Base-by-base conservation (phyloP, 2,888 invertebrate genomes). In the Hemaris fuciformis region DNA sequence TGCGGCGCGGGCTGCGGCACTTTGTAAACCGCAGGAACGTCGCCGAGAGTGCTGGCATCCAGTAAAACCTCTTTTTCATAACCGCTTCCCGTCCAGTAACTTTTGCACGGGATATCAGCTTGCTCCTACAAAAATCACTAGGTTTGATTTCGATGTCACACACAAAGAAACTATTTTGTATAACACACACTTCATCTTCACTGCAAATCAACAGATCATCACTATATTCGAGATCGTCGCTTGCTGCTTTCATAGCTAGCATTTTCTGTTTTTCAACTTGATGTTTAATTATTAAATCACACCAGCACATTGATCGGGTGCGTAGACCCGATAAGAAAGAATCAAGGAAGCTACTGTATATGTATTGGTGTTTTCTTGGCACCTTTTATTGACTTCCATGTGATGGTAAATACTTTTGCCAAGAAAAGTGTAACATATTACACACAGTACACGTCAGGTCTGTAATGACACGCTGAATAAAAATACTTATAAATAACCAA, bases 11-110 rank as follows among this genome's bases (percentile, higher is more conserved):
- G 89, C 25, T 94, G 89, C 15, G 94, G 94, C 15, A 95, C 93
- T 25, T 91, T 89, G 80, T 95, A 95, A 57, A 92, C 89, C 0
- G 95, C 95, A 0, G 95, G 95, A 25, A 95, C 89, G 80, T 96
- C 95, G 3, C 94, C 94, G 58, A 95, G 83, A 34, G 86, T 84
- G 53, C 94, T 91, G 2, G 94, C 95, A 74, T 95, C 94, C 71
- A 95, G 79, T 60, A 91, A 64, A 57, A 91, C 87, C 70, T 87
- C 89, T 65, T 84, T 87, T 25, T 81, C 84, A 67, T 74, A 77
- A 13, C 73, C 71, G 69, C 73, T 82, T 43, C 80, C 81, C 63
- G 69, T 70, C 89, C 90, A 89, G 66, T 81, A 85, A 60, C 77
- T 74, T 73, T 86, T 88, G 68, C 69, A 72, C 27, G 79, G 74